Evolutionary conservation across 2,113 vertebrate species (phyloP).

Genomic region (Entelurus aequoreus): DNA sequence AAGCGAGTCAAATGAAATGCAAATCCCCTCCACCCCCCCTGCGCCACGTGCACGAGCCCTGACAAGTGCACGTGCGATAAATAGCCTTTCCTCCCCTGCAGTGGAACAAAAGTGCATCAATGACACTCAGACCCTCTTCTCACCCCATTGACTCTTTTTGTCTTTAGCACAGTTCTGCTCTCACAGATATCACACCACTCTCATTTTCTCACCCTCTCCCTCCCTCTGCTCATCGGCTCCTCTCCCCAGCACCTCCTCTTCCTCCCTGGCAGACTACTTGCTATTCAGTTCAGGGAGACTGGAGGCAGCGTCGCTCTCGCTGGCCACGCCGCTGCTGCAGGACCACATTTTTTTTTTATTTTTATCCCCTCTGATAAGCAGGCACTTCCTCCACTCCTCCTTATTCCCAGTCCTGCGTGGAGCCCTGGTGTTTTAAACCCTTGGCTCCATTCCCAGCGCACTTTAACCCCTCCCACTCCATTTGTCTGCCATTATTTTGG

Average conservation of each 20-base stretch:
- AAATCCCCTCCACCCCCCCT: not conserved
- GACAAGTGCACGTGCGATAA: constrained; percentile 26
- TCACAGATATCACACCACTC: constrained; percentile 55
- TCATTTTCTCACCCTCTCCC: constrained; percentile 65
- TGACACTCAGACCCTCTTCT: constrained; percentile 58
- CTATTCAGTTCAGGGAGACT: constrained; percentile 73
- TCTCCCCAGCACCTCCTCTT: constrained; percentile 55
- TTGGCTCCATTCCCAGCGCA: constrained; percentile 27
- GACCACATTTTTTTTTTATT: constrained; percentile 60
- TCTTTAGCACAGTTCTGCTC: constrained; percentile 47
- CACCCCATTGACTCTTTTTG: constrained; percentile 54
- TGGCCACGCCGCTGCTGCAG: constrained; percentile 65
- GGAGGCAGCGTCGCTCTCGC: constrained; percentile 65
- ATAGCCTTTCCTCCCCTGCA: constrained; percentile 36
- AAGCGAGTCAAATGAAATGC: not conserved
- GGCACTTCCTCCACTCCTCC: constrained; percentile 48
- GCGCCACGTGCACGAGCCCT: constrained; percentile 8
- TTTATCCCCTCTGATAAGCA: constrained; percentile 62
- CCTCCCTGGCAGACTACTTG: constrained; percentile 67
- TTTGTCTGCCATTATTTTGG: not conserved
- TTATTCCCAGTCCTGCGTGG: constrained; percentile 31
- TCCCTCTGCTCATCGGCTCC: constrained; percentile 33
- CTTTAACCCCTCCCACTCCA: constrained; percentile 26
- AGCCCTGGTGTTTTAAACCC: constrained; percentile 32
- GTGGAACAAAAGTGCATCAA: constrained; percentile 62